Evolutionary conservation across 2,797 vertebrate genomes (phyloP).

Genomic region (Fratercula arctica): DNA sequence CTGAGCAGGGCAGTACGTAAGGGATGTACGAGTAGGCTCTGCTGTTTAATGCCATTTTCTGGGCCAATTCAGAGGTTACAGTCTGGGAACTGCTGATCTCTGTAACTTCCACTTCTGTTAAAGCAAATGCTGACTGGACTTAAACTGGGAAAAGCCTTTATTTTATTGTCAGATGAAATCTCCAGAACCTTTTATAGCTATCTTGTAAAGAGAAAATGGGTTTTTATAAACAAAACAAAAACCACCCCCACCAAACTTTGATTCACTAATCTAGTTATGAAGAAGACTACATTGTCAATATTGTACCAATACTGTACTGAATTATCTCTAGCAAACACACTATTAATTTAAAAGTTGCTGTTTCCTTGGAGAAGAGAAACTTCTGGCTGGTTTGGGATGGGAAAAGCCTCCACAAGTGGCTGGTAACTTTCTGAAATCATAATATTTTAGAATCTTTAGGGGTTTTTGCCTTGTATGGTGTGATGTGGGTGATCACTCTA

Average conservation of each 20-base stretch:
- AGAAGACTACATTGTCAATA: not conserved
- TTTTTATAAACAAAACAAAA: not conserved
- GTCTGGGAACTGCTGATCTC: conserved; percentile 28
- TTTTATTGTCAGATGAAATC: not conserved
- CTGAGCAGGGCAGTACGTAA: not conserved
- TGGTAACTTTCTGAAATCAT: not conserved
- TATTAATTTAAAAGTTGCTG: not conserved
- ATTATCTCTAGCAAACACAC: not conserved
- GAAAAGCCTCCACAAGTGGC: not conserved
- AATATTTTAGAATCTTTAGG: not conserved
- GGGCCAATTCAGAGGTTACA: not conserved
- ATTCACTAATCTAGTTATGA: not conserved
- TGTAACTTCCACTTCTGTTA: not conserved
- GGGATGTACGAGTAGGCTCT: not conserved
- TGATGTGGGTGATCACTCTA: not conserved
- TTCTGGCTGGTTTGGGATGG: not conserved
- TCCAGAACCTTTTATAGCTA: not conserved
- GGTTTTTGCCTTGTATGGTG: not conserved
- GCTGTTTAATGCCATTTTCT: not conserved
- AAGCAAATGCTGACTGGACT: conserved; percentile 31
- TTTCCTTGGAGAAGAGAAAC: not conserved
- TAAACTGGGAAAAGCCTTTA: not conserved
- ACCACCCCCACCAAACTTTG: not conserved
- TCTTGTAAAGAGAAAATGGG: not conserved
- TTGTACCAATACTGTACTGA: not conserved